Base-by-base conservation (phyloP, 2,888 invertebrate species). In the Invenusta paracnida region DNA sequence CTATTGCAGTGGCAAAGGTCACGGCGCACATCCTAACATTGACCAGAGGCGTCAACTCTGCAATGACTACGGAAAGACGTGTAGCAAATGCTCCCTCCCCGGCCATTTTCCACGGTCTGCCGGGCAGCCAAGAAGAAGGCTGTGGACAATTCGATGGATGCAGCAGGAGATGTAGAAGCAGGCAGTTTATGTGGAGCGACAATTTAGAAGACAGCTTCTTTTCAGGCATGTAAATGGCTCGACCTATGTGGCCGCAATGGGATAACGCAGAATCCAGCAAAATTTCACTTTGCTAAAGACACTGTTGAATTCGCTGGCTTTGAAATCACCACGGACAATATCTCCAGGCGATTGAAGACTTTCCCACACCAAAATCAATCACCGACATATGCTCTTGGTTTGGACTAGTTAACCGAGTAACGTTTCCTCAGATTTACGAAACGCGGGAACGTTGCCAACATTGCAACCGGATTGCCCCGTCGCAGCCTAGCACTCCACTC, bases 381-480 rank as follows among this genome's bases (percentile, higher is more conserved):
- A 79, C 79, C 25, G 79, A 79, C 29, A 79, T 79, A 23, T 5
- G 79, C 13, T 27, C 27, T 11, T 79, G 79, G 79, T 89, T 89
- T 85, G 88, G 88, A 0, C 87, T 89, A 23, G 81, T 89, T 1
- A 88, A 88, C 85, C 88, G 88, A 86, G 88, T 88, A 0, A 87
- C 87, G 0, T 88, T n/a, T 0, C 67, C 87, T n/a, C 87, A 83
- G 0, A 88, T 88, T 48, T 11, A 25, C 23, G 79, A 11, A n/a
- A 5, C n/a, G 23, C 79, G 79, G 13, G 23, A 79, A 11, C 79
- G 79, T n/a, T 81, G 84, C 13, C 5, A 11, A 17, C 23, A 73
- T 25, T 30, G 27, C 79, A 28, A 82, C 23, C 83, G 83, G 83
- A 82, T 82, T 13, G 23, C 79, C 23, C 79, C 79, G 11, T 79